phyloP scores from a whole-genome alignment of 2,888 invertebrate species.

The Drosophila neutralis region DNA sequence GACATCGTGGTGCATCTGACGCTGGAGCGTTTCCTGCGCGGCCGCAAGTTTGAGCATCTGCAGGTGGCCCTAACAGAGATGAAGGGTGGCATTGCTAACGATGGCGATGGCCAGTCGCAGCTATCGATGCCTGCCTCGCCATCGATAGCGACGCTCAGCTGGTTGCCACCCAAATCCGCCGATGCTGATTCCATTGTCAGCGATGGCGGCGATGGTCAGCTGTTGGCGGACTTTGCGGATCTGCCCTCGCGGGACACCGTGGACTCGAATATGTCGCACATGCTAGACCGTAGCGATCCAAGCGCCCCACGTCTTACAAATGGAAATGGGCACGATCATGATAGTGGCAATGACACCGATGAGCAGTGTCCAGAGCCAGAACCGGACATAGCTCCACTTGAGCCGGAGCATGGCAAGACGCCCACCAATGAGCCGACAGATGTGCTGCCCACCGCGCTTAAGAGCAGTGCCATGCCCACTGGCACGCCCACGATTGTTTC shows the following conservation, averaged over 20 bases:
- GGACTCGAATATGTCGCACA: slow-evolving; percentile 88
- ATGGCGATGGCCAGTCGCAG: slow-evolving; percentile 84
- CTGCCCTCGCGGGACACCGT: slow-evolving; percentile 92
- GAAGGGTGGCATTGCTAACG: slow-evolving; percentile 74
- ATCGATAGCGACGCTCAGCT: slow-evolving; percentile 92
- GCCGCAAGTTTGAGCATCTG: slow-evolving; percentile 96
- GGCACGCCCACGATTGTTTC: slow-evolving; percentile 31
- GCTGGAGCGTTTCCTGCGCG: slow-evolving; percentile 95
- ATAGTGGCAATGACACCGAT: slow-evolving; percentile 75
- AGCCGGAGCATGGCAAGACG: slow-evolving; percentile 53
- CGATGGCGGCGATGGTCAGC: slow-evolving; percentile 87
- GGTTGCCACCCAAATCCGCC: slow-evolving; percentile 86
- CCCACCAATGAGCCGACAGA: slow-evolving; percentile 56
- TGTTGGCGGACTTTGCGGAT: slow-evolving; percentile 90
- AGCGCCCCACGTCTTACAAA: slow-evolving; percentile 63
- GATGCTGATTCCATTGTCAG: slow-evolving; percentile 86
- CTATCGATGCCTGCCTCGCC: slow-evolving; percentile 87
- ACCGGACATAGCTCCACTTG: slow-evolving; percentile 37
- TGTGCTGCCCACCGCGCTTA: slow-evolving; percentile 17
- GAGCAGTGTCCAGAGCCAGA: slow-evolving; percentile 66
- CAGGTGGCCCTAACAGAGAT: slow-evolving; percentile 92
- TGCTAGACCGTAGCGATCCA: slow-evolving; percentile 82
- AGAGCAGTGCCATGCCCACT: slow-evolving; percentile 31
- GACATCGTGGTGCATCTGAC: slow-evolving; percentile 95
- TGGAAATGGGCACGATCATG: slow-evolving; percentile 65